Evolutionary conservation across 2,888 invertebrate species (phyloP).

Genomic region (Peribatodes rhomboidaria): DNA sequence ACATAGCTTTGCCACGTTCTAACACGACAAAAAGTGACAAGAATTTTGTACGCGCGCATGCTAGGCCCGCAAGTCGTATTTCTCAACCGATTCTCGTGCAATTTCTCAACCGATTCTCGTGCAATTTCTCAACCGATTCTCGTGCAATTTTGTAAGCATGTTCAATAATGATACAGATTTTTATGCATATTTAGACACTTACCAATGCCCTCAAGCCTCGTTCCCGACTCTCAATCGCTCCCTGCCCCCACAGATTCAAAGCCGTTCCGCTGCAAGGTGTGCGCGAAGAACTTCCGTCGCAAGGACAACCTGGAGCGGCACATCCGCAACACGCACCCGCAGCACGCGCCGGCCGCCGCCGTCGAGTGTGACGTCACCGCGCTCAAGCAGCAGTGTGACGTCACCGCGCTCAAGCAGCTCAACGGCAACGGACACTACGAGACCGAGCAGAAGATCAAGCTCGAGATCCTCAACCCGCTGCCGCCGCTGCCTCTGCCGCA

Average conservation of each 20-base stretch:
- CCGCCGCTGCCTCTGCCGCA: conserved; percentile 73
- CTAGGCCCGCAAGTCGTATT: no score
- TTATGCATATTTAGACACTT: no score
- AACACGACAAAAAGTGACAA: no score
- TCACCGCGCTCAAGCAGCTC: conserved; percentile 62
- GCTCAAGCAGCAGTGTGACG: conserved; percentile 69
- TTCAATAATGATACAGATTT: no score
- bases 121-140: no score
- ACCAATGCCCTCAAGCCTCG: background rate
- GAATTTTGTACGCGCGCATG: no score
- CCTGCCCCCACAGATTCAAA: conserved; percentile 83
- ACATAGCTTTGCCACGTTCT: no score
- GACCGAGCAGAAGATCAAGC: conserved; percentile 63
- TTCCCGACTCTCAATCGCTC: background rate
- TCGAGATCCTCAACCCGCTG: conserved; percentile 72
- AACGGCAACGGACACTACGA: conserved; percentile 35
- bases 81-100: no score
- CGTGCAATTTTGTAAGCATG: no score
- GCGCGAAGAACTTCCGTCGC: conserved; percentile 90
- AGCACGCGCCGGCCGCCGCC: conserved; percentile 66
- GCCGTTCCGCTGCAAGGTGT: conserved; percentile 90
- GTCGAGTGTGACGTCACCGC: conserved; percentile 71
- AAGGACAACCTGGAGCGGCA: conserved; percentile 93
- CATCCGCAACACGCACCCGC: conserved; percentile 91
- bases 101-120: no score